Evolutionary conservation across 2,888 invertebrate genomes (phyloP).

Genomic region (Chironomus tentans): DNA sequence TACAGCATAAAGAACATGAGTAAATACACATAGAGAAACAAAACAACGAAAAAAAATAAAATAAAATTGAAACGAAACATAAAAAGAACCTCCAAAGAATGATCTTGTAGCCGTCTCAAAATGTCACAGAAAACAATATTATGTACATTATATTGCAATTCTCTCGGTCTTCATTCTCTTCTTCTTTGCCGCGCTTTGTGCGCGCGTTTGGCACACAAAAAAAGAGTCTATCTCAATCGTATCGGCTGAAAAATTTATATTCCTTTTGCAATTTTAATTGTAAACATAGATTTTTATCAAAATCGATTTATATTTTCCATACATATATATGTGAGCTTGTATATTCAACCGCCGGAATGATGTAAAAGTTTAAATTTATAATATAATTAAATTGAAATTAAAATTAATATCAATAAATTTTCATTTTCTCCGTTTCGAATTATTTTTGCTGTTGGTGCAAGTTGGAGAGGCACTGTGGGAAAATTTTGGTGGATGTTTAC

Average conservation of each 20-base stretch:
- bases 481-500: too few species aligned
- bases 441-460: too few species aligned
- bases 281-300: constrained; percentile 25
- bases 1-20: neutral
- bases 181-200: neutral
- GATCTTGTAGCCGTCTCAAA: neutral
- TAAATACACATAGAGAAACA: too few species aligned
- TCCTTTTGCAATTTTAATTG: constrained; percentile 22
- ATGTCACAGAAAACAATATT: constrained; percentile 1
- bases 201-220: constrained; percentile 1
- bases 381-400: constrained; percentile 25
- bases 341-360: constrained; percentile 1
- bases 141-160: constrained; percentile 4
- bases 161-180: neutral
- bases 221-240: neutral
- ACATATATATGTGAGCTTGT: neutral
- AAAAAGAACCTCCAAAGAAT: neutral
- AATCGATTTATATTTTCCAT: neutral
- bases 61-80: too few species aligned
- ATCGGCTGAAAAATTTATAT: constrained; percentile 15
- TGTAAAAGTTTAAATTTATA: constrained; percentile 16
- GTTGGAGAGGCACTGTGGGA: neutral
- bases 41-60: neutral
- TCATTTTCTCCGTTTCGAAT: too few species aligned
- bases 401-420: constrained; percentile 27